Conservation (phyloP, 2,113 vertebrate genomes). For the Erythrolamprus reginae region DNA sequence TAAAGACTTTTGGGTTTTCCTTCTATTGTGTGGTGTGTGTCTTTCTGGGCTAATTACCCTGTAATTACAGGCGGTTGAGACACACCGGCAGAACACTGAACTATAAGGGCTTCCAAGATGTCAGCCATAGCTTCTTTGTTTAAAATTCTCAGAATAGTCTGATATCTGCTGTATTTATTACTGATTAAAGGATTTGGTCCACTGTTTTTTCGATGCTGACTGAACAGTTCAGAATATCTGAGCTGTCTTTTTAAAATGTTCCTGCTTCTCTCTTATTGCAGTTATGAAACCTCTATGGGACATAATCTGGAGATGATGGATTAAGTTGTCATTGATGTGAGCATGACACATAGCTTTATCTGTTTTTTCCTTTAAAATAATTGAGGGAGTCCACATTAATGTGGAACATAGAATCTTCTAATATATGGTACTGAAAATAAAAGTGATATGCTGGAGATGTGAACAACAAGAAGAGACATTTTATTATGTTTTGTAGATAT, state of each 20-base stretch:
- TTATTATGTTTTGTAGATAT: neutral
- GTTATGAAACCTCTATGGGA: neutral
- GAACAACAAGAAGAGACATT: neutral
- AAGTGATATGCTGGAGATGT: neutral
- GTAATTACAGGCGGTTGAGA: too few relatives aligned
- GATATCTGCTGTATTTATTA: neutral
- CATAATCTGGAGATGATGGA: neutral
- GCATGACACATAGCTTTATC: neutral
- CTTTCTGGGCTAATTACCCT: too few relatives aligned
- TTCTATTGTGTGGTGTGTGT: too few relatives aligned
- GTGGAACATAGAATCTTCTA: neutral
- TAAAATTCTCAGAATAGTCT: neutral
- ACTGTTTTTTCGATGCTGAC: neutral
- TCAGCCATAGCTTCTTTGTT: neutral
- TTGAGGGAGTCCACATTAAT: neutral
- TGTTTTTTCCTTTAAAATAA: neutral
- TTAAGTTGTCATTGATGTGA: neutral
- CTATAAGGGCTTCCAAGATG: neutral
- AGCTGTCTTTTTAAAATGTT: neutral
- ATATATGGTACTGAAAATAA: neutral
- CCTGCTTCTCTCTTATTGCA: neutral
- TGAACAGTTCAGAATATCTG: neutral
- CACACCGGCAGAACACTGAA: too few relatives aligned
- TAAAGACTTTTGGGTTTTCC: too few relatives aligned
- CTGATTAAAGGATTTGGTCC: neutral